A percentile compares a stretch with the other conserved stretches of the same genome.
Evolutionary conservation across 2,888 invertebrate species (phyloP).

Genomic region (Rhimphoctona megacephalus): DNA sequence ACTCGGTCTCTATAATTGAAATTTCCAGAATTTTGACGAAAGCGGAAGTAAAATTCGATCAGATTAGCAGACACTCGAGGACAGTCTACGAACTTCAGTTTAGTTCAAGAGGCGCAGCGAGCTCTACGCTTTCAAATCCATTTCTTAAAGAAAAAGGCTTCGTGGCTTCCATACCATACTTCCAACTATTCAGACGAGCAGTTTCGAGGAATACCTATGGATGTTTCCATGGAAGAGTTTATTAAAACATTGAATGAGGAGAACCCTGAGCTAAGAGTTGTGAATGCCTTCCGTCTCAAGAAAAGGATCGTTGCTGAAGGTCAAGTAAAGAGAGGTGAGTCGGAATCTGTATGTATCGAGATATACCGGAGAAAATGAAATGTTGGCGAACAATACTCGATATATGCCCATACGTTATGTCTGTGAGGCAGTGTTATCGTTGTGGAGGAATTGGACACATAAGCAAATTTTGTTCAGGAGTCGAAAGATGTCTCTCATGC

Average conservation of each 20-base stretch:
- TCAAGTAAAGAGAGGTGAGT: neutral
- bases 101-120: no score
- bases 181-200: no score
- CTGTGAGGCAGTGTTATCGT: neutral
- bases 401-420: neutral
- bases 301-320: neutral
- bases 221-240: neutral
- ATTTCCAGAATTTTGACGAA: no score
- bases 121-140: no score
- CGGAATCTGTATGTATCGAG: constrained; percentile 1
- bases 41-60: no score
- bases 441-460: constrained; percentile 14
- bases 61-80: no score
- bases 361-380: neutral
- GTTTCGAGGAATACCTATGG: neutral
- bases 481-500: constrained; percentile 2
- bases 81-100: no score
- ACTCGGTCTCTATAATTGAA: no score
- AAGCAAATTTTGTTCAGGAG: constrained; percentile 1
- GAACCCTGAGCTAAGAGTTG: neutral
- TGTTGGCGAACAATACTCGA: constrained; percentile 13
- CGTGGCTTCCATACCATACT: no score
- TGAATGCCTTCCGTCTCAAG: neutral
- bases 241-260: constrained; percentile 1
- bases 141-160: no score